phyloP scores from a whole-genome alignment of 1,140 invertebrate species.

The Oryctes rhinoceros region DNA sequence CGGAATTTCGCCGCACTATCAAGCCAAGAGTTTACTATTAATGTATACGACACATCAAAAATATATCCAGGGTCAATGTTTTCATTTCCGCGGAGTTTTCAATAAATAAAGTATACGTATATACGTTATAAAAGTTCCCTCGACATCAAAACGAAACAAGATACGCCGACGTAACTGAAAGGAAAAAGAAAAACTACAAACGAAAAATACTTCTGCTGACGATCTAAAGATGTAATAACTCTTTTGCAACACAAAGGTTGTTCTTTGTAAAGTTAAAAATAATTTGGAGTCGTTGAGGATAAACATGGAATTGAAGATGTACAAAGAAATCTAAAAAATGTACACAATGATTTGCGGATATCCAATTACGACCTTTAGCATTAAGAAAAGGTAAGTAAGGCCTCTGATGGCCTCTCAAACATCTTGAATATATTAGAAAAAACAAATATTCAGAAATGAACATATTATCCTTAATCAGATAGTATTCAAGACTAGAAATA shows the following conservation, averaged over 20 bases:
- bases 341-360: too few relatives aligned
- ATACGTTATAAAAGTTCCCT: background rate
- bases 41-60: slow-evolving; percentile 31
- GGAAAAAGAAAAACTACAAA: background rate
- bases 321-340: too few relatives aligned
- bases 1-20: slow-evolving; percentile 21
- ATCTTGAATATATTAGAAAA: too few relatives aligned
- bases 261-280: background rate
- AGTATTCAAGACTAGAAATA: too few relatives aligned
- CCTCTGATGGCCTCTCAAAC: too few relatives aligned
- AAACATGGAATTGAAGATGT: too few relatives aligned
- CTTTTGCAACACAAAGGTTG: background rate
- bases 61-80: slow-evolving; percentile 24
- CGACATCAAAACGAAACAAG: background rate
- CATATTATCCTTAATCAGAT: too few relatives aligned
- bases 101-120: slow-evolving; percentile 19
- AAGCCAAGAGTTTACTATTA: background rate
- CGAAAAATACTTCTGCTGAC: background rate
- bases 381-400: too few relatives aligned
- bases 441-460: too few relatives aligned
- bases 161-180: too few relatives aligned
- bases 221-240: background rate
- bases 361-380: too few relatives aligned
- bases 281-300: too few relatives aligned
- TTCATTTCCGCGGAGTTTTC: slow-evolving; percentile 7